Evolutionary conservation across 1,140 invertebrate species (phyloP).

Genomic region (Drosophila dunni): DNA sequence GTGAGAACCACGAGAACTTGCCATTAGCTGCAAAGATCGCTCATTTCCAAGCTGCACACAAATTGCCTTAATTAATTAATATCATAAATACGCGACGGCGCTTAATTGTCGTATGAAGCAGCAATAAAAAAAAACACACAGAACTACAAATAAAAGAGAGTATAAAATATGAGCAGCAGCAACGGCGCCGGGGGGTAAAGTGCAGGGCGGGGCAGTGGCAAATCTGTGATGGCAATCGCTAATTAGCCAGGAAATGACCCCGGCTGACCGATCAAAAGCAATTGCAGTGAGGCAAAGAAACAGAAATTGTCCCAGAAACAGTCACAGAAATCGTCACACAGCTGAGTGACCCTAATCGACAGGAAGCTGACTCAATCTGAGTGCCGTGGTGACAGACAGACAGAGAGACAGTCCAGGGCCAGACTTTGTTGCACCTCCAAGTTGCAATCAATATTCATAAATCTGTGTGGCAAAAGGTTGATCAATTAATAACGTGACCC

Average conservation of each 20-base stretch:
- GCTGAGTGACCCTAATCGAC: constrained; percentile 79
- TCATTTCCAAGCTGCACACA: constrained; percentile 62
- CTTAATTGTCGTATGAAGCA: constrained; percentile 66
- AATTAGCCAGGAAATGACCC: constrained; percentile 82
- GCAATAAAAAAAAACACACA: constrained; percentile 5
- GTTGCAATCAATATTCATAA: constrained; percentile 80
- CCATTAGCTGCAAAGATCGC: constrained; percentile 17
- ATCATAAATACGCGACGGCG: constrained; percentile 77
- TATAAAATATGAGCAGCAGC: constrained; percentile 11
- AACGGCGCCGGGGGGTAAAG: constrained; percentile 15
- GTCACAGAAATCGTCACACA: constrained; percentile 44
- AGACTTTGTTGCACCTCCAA: constrained; percentile 62
- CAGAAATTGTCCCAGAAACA: constrained; percentile 28
- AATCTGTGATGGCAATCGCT: constrained; percentile 74
- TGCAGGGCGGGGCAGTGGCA: constrained; percentile 20
- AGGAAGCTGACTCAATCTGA: constrained; percentile 82
- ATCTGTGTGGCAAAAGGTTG: constrained; percentile 71
- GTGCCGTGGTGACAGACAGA: constrained; percentile 8
- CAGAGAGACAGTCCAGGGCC: constrained; percentile 28
- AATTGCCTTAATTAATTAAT: constrained; percentile 82
- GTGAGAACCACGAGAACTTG: constrained; percentile 2
- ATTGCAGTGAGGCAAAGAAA: constrained; percentile 34
- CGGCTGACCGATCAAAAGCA: constrained; percentile 69
- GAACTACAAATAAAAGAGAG: neutral
- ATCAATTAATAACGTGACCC: constrained; percentile 82